Evolutionary conservation across 2,888 invertebrate genomes (phyloP).

Genomic region (Agonopterix arenella): DNA sequence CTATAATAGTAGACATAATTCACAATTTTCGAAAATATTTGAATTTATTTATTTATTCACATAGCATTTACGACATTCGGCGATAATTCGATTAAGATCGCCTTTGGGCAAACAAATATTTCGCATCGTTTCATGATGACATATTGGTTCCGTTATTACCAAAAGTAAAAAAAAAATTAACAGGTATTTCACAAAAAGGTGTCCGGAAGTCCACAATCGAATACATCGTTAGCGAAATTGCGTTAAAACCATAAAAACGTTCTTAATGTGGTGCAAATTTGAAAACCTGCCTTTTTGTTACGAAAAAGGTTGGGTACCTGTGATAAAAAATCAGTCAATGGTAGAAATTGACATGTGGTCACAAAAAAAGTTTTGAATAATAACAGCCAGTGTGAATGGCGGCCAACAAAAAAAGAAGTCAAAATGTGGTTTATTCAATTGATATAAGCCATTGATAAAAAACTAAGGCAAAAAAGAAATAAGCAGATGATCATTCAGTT

Average conservation of each 20-base stretch:
- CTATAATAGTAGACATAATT: too few species aligned
- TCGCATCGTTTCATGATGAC: too few species aligned
- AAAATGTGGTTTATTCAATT: not conserved
- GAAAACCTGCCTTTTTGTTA: constrained; percentile 21
- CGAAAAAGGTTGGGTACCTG: constrained; percentile 27
- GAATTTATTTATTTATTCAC: too few species aligned
- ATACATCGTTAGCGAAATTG: constrained; percentile 59
- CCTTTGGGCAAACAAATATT: too few species aligned
- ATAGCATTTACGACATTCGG: too few species aligned
- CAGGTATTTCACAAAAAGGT: constrained; percentile 20
- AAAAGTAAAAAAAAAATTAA: constrained; percentile 8
- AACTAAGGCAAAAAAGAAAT: not conserved
- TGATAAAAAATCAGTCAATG: constrained; percentile 41
- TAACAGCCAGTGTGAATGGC: constrained; percentile 33
- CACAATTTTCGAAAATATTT: too few species aligned
- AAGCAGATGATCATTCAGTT: not conserved
- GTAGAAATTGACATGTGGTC: constrained; percentile 50
- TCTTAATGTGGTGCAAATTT: constrained; percentile 58
- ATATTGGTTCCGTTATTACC: not conserved
- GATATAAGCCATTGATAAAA: too few species aligned
- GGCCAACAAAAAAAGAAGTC: constrained; percentile 16
- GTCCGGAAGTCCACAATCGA: constrained; percentile 49
- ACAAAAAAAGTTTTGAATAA: constrained; percentile 44
- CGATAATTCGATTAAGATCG: too few species aligned
- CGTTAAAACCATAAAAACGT: constrained; percentile 52